A percentile compares a stretch with the other conserved stretches of the same genome.
Conservation (phyloP, 2,113 vertebrate species). For the Hypocryptadius cinnamomeus region DNA sequence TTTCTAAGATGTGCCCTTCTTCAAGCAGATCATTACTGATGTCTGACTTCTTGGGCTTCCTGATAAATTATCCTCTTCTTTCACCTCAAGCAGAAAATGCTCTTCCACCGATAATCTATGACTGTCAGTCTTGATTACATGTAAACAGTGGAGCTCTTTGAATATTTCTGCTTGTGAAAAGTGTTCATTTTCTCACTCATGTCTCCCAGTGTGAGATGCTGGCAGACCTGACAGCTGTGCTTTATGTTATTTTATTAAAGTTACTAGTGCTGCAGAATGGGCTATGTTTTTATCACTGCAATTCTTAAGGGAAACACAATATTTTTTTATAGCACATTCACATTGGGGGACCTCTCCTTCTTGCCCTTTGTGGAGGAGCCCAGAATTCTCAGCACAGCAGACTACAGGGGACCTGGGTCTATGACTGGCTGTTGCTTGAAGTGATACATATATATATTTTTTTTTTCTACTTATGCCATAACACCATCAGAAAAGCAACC, state of each 20-base stretch:
- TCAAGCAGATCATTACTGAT: slow-evolving; percentile 46
- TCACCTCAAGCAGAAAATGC: slow-evolving; percentile 67
- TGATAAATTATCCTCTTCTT: slow-evolving; percentile 61
- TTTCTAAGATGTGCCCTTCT: slow-evolving; percentile 48
- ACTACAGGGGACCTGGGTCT: neutral
- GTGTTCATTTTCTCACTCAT: slow-evolving; percentile 39
- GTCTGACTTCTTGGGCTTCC: slow-evolving; percentile 37
- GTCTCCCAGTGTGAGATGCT: slow-evolving; percentile 12
- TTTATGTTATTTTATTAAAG: slow-evolving; percentile 56
- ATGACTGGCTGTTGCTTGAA: neutral
- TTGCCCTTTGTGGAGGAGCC: neutral
- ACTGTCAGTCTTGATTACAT: slow-evolving; percentile 68
- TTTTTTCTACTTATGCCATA: neutral
- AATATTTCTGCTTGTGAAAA: slow-evolving; percentile 58
- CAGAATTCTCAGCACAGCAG: neutral
- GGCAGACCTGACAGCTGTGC: slow-evolving; percentile 47
- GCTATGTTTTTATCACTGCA: slow-evolving; percentile 16
- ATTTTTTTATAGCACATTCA: slow-evolving; percentile 30
- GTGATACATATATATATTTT: neutral
- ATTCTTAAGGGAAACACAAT: slow-evolving; percentile 27
- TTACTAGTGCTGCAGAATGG: slow-evolving; percentile 6
- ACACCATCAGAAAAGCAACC: neutral
- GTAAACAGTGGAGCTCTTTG: slow-evolving; percentile 55
- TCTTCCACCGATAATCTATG: slow-evolving; percentile 59
- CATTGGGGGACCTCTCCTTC: neutral